phyloP scores from a whole-genome alignment of 1,140 invertebrate species.

The Arctopsyche grandis region DNA sequence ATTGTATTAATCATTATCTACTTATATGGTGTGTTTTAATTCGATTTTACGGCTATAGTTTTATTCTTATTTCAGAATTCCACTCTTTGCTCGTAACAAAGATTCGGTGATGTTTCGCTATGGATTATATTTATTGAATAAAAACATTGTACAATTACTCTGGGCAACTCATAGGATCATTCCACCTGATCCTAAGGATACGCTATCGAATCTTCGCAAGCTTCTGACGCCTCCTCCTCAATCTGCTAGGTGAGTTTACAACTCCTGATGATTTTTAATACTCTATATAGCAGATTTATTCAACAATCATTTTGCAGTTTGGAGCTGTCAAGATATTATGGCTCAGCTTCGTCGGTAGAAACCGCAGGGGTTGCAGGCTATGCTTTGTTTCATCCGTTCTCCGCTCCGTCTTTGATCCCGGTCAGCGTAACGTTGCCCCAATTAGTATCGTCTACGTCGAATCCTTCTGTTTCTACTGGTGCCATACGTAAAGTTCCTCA shows the following conservation, averaged over 20 bases:
- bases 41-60: too few relatives aligned
- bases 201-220: slow-evolving; percentile 60
- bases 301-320: slow-evolving; percentile 38
- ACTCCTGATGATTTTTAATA: neutral
- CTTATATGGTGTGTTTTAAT: too few relatives aligned
- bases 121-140: slow-evolving; percentile 63
- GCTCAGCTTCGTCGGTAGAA: slow-evolving; percentile 49
- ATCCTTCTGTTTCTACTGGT: slow-evolving; percentile 34
- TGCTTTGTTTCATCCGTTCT: slow-evolving; percentile 28
- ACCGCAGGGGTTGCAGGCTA: slow-evolving; percentile 52
- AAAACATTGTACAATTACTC: slow-evolving; percentile 62
- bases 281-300: neutral
- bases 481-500: slow-evolving; percentile 58
- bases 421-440: neutral
- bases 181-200: slow-evolving; percentile 61
- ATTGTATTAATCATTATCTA: too few relatives aligned
- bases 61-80: slow-evolving; percentile 58
- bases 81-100: slow-evolving; percentile 61
- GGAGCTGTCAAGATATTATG: slow-evolving; percentile 42
- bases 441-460: slow-evolving; percentile 15
- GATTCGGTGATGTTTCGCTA: slow-evolving; percentile 63
- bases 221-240: slow-evolving; percentile 57
- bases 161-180: slow-evolving; percentile 58
- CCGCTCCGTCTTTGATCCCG: slow-evolving; percentile 7
- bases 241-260: slow-evolving; percentile 11